phyloP scores from a whole-genome alignment of 2,888 invertebrate species.

The Drosophila limbata region DNA sequence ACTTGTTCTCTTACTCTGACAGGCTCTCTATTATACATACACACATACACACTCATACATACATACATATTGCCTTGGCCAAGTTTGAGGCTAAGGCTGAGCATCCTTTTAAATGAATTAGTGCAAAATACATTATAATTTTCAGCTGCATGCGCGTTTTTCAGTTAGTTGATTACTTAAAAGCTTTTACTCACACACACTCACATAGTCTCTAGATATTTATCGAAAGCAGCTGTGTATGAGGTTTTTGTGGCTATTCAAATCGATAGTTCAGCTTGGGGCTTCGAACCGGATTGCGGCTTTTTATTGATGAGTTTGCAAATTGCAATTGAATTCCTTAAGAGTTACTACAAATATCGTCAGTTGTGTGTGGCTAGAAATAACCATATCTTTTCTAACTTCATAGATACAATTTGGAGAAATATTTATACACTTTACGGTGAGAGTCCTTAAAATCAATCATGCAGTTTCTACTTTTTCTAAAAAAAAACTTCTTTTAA shows the following conservation, averaged over 20 bases:
- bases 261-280: conserved; percentile 51
- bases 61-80: conserved; percentile 51
- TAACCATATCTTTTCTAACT: not conserved
- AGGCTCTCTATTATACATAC: conserved; percentile 24
- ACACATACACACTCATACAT: conserved; percentile 14
- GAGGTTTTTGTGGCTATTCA: conserved; percentile 43
- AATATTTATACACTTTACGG: not conserved
- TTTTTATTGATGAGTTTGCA: conserved; percentile 28
- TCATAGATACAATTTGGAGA: not conserved
- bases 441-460: not conserved
- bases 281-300: conserved; percentile 21
- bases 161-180: conserved; percentile 58
- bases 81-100: conserved; percentile 69
- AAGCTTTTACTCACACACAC: conserved; percentile 41
- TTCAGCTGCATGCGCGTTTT: conserved; percentile 55
- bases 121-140: conserved; percentile 67
- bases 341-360: conserved; percentile 1
- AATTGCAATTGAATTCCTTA: conserved; percentile 29
- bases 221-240: conserved; percentile 36
- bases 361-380: conserved; percentile 9
- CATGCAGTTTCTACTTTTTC: not conserved
- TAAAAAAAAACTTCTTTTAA: no score
- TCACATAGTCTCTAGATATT: conserved; percentile 9
- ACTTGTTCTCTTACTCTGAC: conserved; percentile 24
- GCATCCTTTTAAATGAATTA: conserved; percentile 74